Evolutionary conservation across 2,888 invertebrate genomes (phyloP).

Genomic region (Phalera bucephala): DNA sequence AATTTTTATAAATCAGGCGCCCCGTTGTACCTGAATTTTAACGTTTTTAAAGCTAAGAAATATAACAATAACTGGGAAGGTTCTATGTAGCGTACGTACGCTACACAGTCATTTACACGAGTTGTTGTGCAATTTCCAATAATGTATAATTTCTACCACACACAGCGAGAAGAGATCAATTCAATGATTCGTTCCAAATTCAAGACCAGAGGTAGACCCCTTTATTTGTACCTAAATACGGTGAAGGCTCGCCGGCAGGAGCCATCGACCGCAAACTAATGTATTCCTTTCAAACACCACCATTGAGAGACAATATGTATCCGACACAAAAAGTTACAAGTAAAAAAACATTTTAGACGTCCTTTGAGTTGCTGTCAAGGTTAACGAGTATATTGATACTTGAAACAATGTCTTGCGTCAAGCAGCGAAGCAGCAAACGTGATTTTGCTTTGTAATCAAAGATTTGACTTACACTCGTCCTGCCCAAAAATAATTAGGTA

Average conservation of each 20-base stretch:
- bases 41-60: too few species aligned
- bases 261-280: slow-evolving; percentile 66
- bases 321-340: slow-evolving; percentile 59
- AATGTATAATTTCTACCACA: too few species aligned
- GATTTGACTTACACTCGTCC: slow-evolving; percentile 51
- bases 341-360: slow-evolving; percentile 51
- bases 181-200: not conserved
- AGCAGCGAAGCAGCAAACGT: slow-evolving; percentile 31
- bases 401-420: slow-evolving; percentile 56
- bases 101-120: too few species aligned
- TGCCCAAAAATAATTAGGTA: slow-evolving; percentile 28
- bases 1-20: too few species aligned
- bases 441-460: slow-evolving; percentile 47
- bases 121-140: too few species aligned
- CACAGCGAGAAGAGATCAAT: too few species aligned
- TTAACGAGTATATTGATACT: slow-evolving; percentile 41
- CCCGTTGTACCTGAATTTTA: too few species aligned
- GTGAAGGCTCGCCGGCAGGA: slow-evolving; percentile 24
- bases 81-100: too few species aligned
- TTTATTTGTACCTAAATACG: slow-evolving; percentile 35
- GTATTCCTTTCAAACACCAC: slow-evolving; percentile 70
- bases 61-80: too few species aligned
- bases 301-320: slow-evolving; percentile 68
- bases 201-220: slow-evolving; percentile 10
- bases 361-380: slow-evolving; percentile 58